Evolutionary conservation across 2,113 vertebrate species (phyloP).

Genomic region (Ceuthmochares aereus): DNA sequence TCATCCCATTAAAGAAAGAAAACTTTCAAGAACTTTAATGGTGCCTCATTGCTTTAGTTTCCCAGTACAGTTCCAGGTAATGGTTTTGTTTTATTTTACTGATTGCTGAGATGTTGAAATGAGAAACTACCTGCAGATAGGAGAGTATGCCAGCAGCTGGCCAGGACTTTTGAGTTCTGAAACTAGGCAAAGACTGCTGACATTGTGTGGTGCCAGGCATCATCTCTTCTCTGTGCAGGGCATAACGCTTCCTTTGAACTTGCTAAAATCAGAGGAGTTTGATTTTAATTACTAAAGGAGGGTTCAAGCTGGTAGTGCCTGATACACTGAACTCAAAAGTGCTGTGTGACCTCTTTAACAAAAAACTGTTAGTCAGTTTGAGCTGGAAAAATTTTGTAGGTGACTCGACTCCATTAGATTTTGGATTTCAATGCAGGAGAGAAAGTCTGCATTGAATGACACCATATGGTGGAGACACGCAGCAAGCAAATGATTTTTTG

Average conservation of each 20-base stretch:
- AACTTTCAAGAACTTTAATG: background rate
- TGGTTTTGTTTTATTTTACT: background rate
- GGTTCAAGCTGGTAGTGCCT: background rate
- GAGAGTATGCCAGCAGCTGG: background rate
- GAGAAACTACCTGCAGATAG: background rate
- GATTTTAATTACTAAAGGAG: conserved; percentile 15
- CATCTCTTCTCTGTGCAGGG: background rate
- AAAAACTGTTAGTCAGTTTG: conserved; percentile 39
- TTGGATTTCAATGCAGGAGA: conserved; percentile 30
- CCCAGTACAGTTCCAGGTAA: background rate
- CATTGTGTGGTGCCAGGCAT: background rate
- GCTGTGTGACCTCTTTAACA: background rate
- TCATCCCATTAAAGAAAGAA: background rate
- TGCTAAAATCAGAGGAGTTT: conserved; percentile 2
- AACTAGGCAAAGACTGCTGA: background rate
- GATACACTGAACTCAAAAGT: background rate
- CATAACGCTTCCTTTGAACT: background rate
- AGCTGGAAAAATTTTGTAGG: conserved; percentile 38
- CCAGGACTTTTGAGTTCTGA: background rate
- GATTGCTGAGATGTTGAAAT: background rate
- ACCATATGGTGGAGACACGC: conserved; percentile 65
- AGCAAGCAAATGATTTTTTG: conserved; percentile 62
- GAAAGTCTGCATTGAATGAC: conserved; percentile 61
- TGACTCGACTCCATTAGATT: conserved; percentile 9
- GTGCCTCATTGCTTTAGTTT: background rate